phyloP scores from a whole-genome alignment of 2,113 vertebrate genomes.

The Octodon degus region DNA sequence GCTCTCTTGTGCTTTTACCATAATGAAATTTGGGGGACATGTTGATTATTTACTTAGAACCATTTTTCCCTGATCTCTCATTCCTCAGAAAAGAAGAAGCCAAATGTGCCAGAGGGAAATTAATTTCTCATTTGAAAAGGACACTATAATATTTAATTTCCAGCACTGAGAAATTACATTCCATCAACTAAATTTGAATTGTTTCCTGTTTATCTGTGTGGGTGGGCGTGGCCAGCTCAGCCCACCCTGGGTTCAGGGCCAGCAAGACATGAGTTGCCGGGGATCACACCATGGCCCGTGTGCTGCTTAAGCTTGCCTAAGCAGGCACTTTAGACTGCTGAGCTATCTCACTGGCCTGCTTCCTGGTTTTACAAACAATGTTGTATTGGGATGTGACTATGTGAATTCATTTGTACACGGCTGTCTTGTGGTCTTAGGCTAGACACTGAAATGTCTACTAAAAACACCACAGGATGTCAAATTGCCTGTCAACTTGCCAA shows the following conservation, averaged over 20 bases:
- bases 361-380: background rate
- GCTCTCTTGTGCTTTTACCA: constrained; percentile 68
- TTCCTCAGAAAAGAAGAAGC: background rate
- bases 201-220: background rate
- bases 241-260: no score
- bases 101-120: background rate
- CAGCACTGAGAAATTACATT: background rate
- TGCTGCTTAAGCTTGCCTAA: no score
- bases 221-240: no score
- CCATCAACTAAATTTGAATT: background rate
- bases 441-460: background rate
- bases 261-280: no score
- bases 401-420: background rate
- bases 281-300: no score
- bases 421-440: background rate
- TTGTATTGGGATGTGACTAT: background rate
- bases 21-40: background rate
- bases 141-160: background rate
- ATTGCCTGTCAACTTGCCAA: background rate
- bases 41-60: constrained; percentile 34
- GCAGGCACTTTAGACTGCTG: no score
- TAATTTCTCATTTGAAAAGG: constrained; percentile 15
- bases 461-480: background rate
- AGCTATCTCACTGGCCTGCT: no score
- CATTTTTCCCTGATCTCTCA: background rate